Base-by-base conservation (phyloP, 92 coral and sea anemone genomes). In the Bergia puertoricense region DNA sequence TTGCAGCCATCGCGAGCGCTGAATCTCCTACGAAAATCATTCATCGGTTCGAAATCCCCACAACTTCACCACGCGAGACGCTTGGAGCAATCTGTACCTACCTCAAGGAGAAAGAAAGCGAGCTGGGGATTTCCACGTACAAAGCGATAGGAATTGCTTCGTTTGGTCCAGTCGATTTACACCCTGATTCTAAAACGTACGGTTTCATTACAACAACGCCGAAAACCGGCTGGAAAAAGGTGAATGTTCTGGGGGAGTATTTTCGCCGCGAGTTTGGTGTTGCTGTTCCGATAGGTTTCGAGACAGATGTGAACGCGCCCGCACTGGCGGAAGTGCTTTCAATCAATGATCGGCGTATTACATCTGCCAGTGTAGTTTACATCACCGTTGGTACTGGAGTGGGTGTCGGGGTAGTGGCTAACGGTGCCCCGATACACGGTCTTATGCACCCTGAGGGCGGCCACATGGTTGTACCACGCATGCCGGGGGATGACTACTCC, bases 381-480 rank as follows among this genome's bases (percentile, higher is more conserved):
- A 88, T 96, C 65, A 96, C 99, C 0, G 95, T 95, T 3, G 99
- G 99, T 37, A 96, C 98, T 16, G 99, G 99, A 1, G 94, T 96
- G 22, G 99, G 99, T 30, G 95, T 96, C 14, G 99, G 99, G 41
- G 94, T 89, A 18, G 90, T 90, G 54, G 92, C 95, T 2, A 85
- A 91, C 56, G 98, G 98, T 6, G n/a, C 82, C 41, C 98, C 99
- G 36, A 84, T 96, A 23, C 99, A 96, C 81, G 99, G 99, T 46
- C 90, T 96, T 45, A 80, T 96, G 80, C 99, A 96, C 93, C 99
- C 98, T 11, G 99, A 96, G 74, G 99, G 93, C 4, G 99, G 96
- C 9, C 98, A 96, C 81, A 95, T 95, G 88, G 74, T 95, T 59
- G 94, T 96, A 14, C 95, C 96, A 1, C 85, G 88, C 50, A 89